phyloP scores from a whole-genome alignment of 2,888 invertebrate genomes.

The Nomada lathburiana region DNA sequence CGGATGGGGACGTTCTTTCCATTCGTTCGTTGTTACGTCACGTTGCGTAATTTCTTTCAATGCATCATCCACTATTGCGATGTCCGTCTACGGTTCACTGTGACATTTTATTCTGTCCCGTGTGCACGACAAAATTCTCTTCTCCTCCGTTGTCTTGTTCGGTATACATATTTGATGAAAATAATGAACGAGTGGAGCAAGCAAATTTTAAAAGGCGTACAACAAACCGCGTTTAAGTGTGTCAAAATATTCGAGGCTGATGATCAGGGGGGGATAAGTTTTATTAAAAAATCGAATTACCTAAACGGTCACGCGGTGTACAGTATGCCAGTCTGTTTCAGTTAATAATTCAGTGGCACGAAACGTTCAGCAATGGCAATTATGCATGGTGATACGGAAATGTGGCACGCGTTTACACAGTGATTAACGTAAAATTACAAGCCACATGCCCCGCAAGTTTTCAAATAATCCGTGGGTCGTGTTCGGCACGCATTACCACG shows the following conservation, averaged over 20 bases:
- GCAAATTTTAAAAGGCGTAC: too few relatives aligned
- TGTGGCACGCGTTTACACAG: constrained; percentile 27
- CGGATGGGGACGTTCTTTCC: background rate
- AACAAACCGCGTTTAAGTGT: too few relatives aligned
- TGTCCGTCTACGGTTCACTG: background rate
- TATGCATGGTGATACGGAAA: constrained; percentile 46
- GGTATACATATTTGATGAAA: background rate
- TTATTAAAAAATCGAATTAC: constrained; percentile 6
- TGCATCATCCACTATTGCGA: background rate
- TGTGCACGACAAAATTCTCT: background rate
- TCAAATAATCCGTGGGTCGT: constrained; percentile 5
- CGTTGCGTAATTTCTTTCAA: background rate
- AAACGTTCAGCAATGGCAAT: constrained; percentile 39
- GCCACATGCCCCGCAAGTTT: constrained; percentile 23
- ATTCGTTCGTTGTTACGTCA: background rate
- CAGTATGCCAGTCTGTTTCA: constrained; percentile 36
- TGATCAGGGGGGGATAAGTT: too few relatives aligned
- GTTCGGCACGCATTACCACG: background rate
- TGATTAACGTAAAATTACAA: constrained; percentile 58
- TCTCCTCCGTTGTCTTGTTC: background rate
- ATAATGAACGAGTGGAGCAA: background rate
- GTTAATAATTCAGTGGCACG: constrained; percentile 45
- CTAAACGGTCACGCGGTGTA: background rate
- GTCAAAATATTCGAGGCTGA: too few relatives aligned
- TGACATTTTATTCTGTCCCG: background rate